Percentiles rank a stretch among this genome's conserved stretches.
Evolutionary conservation across 1,140 invertebrate genomes (phyloP).

Genomic region (Ericerus pela): DNA sequence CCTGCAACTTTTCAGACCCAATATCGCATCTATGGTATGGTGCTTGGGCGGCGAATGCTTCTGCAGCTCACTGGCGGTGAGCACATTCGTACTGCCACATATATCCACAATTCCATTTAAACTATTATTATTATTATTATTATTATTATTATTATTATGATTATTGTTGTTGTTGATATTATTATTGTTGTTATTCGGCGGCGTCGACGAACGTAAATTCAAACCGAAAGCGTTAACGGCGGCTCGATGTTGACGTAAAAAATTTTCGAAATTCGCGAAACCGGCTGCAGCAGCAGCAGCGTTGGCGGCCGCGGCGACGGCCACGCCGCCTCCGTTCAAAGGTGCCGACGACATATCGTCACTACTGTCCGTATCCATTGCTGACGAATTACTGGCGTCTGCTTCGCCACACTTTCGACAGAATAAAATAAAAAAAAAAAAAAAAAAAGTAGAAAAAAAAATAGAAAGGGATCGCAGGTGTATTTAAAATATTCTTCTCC

Average conservation of each 20-base stretch:
- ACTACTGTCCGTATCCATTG: slow-evolving; percentile 19
- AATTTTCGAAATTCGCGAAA: slow-evolving; percentile 19
- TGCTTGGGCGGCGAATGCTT: slow-evolving; percentile 19
- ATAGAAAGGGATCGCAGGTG: no score
- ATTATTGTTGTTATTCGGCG: not conserved
- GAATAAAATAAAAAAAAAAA: no score
- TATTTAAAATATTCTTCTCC: no score
- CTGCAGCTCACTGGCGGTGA: not conserved
- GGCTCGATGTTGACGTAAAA: slow-evolving; percentile 19
- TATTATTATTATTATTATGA: no score
- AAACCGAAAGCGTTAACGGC: slow-evolving; percentile 18
- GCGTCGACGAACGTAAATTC: slow-evolving; percentile 1
- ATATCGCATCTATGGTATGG: slow-evolving; percentile 23
- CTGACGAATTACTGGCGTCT: slow-evolving; percentile 2
- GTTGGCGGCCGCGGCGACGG: not conserved
- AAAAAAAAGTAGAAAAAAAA: no score
- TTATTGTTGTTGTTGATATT: no score
- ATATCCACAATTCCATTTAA: not conserved
- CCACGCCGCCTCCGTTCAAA: slow-evolving; percentile 12
- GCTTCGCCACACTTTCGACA: no score
- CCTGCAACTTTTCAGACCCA: slow-evolving; percentile 16
- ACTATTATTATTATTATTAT: no score
- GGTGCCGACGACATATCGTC: slow-evolving; percentile 12
- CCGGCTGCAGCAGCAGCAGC: slow-evolving; percentile 9
- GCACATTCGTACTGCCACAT: slow-evolving; percentile 4